Evolutionary conservation across 2,888 invertebrate species (phyloP), one percentile per base, ranked within the genome.

Genomic region (Thalpophila matura): DNA sequence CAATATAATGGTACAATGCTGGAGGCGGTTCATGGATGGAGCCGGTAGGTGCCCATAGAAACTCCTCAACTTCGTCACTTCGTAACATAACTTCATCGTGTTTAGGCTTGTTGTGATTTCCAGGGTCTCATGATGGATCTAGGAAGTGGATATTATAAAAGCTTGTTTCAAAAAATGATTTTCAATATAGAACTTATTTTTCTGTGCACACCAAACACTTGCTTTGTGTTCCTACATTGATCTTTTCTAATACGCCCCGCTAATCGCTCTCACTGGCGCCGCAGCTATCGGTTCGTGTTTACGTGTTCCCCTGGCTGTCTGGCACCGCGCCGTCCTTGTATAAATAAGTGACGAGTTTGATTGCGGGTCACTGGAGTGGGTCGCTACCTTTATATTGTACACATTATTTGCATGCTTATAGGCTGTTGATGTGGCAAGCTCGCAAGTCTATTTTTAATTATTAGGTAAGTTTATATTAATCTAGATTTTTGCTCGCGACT

Each of bases 301-400:
- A 77, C 57, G 61, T 67, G 54, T 74, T 65, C 37, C 35, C 55
- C 51, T 74, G 45, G 56, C 56, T 62, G 67, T 57, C 55, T 60
- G 51, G 49, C 45, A 47, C 20, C n/a, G 56, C 22, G 26, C 43
- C 55, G 57, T 42, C 47, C 33, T 49, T 57, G 58, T 64, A 57
- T 64, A 56, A 74, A 74, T 67, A 74, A 67, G 54, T 40, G 38
- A 71, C 40, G 31, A 58, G 61, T 57, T 50, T 61, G 61, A 67
- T 57, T 59, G 46, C 66, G 38, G 67, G 71, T 71, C 54, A 70
- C 49, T 27, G 42, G 55, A 58, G 67, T 62, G 54, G 60, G 66
- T 50, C 47, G 33, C 40, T 26, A 20, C 45, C 49, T 55, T 47
- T 46, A 51, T 51, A 37, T 31, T 56, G n/a, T 42, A 60, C 54